Evolutionary conservation across 2,888 invertebrate species (phyloP), one percentile per base, ranked within the genome.

Genomic region (Glyphotaelius pellucidus): DNA sequence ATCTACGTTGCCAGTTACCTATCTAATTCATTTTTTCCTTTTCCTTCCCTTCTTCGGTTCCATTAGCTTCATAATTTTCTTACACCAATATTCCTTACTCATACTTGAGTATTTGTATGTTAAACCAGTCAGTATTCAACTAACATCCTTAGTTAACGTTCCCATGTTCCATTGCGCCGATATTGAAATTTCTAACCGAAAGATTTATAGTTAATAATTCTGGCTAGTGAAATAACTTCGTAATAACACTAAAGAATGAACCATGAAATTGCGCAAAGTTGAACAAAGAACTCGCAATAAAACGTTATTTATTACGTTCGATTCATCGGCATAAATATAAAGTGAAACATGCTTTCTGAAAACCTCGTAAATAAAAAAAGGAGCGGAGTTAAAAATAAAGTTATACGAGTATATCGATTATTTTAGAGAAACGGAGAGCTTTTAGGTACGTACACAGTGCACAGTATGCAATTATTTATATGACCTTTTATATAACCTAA

Each of bases 251-350:
- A 32, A 25, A 35, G 35, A 83, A 83, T 83, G 35, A 83, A 12
- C 31, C 83, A 32, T 83, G 11, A 35, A 83, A 83, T 83, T 35
- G 83, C 31, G 35, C 35, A 35, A 32, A 35, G 35, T 35, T 83
- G 35, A 83, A 83, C 83, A 83, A 83, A 83, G 83, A 83, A 83
- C 83, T 83, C 83, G 83, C 35, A 83, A 83, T 83, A 83, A 83
- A 83, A 83, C 35, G 32, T 83, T 83, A 15, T 83, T 83, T 31
- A 83, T 83, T 83, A 83, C 83, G 35, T 83, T 32, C 83, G 83
- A 83, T 83, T 83, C 83, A 83, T 83, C 83, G 83, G 83, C 35
- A 35, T 25, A 83, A 83, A 83, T 19, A 67, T 67, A 67, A n/a
- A 67, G 67, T 25, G 25, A 67, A 67, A 67, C 7, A n/a, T 67